These are phyloP conservation scores for Stenolophus ochropezus DNA, from an alignment of 2,888 invertebrate genomes.

Conservation along the genomic window DNA sequence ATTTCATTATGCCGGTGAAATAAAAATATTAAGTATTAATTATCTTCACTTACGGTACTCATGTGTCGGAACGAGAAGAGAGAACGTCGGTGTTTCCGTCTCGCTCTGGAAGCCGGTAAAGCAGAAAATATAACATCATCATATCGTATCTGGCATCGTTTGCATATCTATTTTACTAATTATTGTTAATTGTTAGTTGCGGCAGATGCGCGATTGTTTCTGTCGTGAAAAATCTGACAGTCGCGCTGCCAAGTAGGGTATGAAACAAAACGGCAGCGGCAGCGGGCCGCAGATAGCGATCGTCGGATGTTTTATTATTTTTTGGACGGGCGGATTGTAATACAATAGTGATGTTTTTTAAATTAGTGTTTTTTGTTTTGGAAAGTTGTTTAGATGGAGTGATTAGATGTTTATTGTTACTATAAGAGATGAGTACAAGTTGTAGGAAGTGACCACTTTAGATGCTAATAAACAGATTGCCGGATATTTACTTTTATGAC, in stretches of 20 bases:
- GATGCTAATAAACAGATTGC: slow-evolving; percentile 9
- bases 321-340: slow-evolving; percentile 40
- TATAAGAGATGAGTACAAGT: slow-evolving; percentile 7
- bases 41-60: slow-evolving; percentile 41
- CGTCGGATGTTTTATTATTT: slow-evolving; percentile 37
- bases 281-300: slow-evolving; percentile 30
- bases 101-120: slow-evolving; percentile 8
- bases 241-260: slow-evolving; percentile 31
- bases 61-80: slow-evolving; percentile 22
- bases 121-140: slow-evolving; percentile 45
- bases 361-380: slow-evolving; percentile 33
- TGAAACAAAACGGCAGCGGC: slow-evolving; percentile 26
- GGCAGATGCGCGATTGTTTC: slow-evolving; percentile 42
- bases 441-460: slow-evolving; percentile 24
- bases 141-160: slow-evolving; percentile 26
- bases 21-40: slow-evolving; percentile 51
- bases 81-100: background rate
- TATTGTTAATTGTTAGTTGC: slow-evolving; percentile 56
- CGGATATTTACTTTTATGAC: slow-evolving; percentile 1
- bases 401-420: slow-evolving; percentile 29
- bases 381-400: slow-evolving; percentile 25
- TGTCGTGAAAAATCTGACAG: slow-evolving; percentile 46
- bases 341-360: slow-evolving; percentile 44
- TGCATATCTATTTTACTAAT: slow-evolving; percentile 58
- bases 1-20: slow-evolving; percentile 53